These are phyloP conservation scores for Pinna nobilis DNA, from an alignment of 1,140 invertebrate genomes.

Conservation along the genomic window DNA sequence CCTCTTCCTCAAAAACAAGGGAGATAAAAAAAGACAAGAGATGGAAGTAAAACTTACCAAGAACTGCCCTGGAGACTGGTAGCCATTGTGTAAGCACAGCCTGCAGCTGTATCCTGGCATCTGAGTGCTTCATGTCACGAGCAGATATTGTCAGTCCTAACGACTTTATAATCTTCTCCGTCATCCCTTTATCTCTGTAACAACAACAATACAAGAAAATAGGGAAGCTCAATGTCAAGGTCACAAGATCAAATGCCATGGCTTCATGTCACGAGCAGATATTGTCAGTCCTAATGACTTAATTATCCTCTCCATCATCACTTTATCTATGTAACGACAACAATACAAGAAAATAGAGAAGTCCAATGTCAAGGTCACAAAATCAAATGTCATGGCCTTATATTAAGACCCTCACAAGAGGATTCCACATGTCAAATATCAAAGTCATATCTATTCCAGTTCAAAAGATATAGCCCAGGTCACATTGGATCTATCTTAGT, in stretches of 20 bases:
- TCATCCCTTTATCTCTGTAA: slow-evolving; percentile 85
- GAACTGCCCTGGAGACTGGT: slow-evolving; percentile 86
- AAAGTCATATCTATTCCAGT: no score
- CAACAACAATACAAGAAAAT: slow-evolving; percentile 15
- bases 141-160: slow-evolving; percentile 86
- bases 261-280: slow-evolving; percentile 84
- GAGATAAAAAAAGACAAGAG: no score
- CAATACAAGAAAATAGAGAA: not conserved
- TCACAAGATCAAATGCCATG: no score
- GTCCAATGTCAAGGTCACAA: not conserved
- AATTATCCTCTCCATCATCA: slow-evolving; percentile 87
- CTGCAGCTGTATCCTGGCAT: slow-evolving; percentile 86
- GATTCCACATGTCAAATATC: no score
- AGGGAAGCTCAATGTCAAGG: not conserved
- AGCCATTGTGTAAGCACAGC: slow-evolving; percentile 92
- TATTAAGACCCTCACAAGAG: slow-evolving; percentile 86
- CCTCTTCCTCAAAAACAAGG: no score
- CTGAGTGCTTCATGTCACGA: slow-evolving; percentile 86
- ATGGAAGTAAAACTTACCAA: slow-evolving; percentile 75
- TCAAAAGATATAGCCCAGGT: no score
- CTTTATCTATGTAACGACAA: slow-evolving; percentile 80
- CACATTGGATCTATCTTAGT: no score
- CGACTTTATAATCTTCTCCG: slow-evolving; percentile 87
- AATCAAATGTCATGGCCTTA: no score
- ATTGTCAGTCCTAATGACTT: slow-evolving; percentile 89